These are phyloP conservation scores for Laticauda laticaudata DNA, from an alignment of 2,113 vertebrate genomes.

Conservation along the genomic window DNA sequence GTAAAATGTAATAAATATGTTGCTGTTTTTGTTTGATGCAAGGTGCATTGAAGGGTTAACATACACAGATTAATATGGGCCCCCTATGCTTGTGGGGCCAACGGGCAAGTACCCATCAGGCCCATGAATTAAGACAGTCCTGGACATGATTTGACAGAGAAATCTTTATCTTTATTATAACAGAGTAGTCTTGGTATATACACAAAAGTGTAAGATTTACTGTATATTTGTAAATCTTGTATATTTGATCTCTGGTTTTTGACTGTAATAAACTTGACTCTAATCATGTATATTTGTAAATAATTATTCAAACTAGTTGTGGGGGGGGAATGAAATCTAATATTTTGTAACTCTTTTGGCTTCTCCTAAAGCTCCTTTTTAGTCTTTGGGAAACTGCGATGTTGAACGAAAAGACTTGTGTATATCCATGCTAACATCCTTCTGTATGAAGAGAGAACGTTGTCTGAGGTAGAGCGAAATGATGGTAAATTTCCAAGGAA, in stretches of 20 bases:
- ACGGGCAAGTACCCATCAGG: too few relatives aligned
- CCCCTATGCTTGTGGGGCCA: too few relatives aligned
- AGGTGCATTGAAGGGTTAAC: too few relatives aligned
- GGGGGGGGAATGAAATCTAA: not conserved
- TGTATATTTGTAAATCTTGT: not conserved
- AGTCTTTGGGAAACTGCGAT: not conserved
- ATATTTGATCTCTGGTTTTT: too few relatives aligned
- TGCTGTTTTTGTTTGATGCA: too few relatives aligned
- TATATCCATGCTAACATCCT: slow-evolving; percentile 9
- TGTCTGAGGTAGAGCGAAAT: slow-evolving; percentile 34
- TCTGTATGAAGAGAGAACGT: slow-evolving; percentile 45
- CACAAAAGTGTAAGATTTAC: not conserved
- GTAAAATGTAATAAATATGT: too few relatives aligned
- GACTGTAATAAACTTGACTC: too few relatives aligned
- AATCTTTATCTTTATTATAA: not conserved
- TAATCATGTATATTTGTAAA: not conserved
- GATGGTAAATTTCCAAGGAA: slow-evolving; percentile 56
- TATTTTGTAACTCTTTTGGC: not conserved
- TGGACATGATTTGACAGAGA: not conserved
- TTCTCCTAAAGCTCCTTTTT: not conserved
- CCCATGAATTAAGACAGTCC: too few relatives aligned
- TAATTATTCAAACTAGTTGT: not conserved
- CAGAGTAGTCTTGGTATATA: not conserved
- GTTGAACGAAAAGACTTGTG: slow-evolving; percentile 10
- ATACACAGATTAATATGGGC: too few relatives aligned